These are phyloP conservation scores for Heterochromis multidens DNA, from an alignment of 2,113 vertebrate species.

Conservation along the genomic window DNA sequence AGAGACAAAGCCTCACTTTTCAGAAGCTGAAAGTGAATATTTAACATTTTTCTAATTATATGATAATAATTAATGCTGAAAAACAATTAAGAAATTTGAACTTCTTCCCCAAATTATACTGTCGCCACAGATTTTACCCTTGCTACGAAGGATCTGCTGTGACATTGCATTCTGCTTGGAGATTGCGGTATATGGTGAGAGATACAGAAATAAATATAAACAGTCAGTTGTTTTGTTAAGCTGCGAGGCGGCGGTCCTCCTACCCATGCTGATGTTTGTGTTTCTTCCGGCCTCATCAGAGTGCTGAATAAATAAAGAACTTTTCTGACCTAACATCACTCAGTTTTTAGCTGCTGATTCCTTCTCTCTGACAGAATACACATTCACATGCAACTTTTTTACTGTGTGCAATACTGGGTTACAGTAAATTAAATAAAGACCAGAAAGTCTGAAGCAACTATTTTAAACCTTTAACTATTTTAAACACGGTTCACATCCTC, in stretches of 20 bases:
- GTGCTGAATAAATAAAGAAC: conserved; percentile 43
- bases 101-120: too few relatives aligned
- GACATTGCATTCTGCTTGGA: neutral
- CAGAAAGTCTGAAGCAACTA: neutral
- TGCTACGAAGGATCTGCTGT: neutral
- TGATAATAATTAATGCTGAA: neutral
- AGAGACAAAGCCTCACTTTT: neutral
- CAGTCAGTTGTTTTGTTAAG: neutral
- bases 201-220: conserved; percentile 27
- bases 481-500: conserved; percentile 38
- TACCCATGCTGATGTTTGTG: conserved; percentile 26
- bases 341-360: conserved; percentile 18
- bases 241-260: neutral
- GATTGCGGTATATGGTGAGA: neutral
- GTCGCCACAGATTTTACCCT: neutral
- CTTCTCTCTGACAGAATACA: neutral
- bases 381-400: neutral
- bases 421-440: conserved; percentile 12
- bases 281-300: conserved; percentile 51
- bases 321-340: conserved; percentile 46
- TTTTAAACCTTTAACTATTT: conserved; percentile 52
- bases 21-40: neutral
- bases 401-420: neutral
- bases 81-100: neutral
- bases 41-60: neutral